Conservation (phyloP, 2,113 vertebrate species). For the Ctenomys sociabilis region DNA sequence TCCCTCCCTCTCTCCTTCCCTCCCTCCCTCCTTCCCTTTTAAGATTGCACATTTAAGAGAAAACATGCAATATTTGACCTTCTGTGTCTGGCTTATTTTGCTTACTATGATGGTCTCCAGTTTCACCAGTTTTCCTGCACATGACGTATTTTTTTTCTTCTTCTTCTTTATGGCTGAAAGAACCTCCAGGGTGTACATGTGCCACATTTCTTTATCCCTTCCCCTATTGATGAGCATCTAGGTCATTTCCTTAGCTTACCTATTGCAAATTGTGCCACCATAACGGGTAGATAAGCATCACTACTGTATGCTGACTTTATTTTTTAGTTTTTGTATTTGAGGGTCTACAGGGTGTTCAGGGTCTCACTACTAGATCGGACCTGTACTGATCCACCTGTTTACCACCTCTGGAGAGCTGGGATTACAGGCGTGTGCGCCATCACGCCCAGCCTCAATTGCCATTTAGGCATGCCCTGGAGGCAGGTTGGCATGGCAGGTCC, state of each 20-base stretch:
- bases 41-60: background rate
- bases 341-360: too few relatives aligned
- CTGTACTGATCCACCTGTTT: too few relatives aligned
- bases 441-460: too few relatives aligned
- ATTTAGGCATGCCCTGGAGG: too few relatives aligned
- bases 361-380: too few relatives aligned
- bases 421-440: too few relatives aligned
- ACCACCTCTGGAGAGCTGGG: too few relatives aligned
- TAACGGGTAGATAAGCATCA: background rate
- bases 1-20: background rate
- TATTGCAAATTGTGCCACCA: background rate
- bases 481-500: too few relatives aligned
- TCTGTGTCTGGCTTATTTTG: background rate
- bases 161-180: background rate
- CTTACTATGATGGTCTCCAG: background rate
- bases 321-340: too few relatives aligned
- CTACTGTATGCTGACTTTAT: background rate
- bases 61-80: background rate
- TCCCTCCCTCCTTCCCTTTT: background rate
- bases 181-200: background rate
- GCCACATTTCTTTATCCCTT: background rate
- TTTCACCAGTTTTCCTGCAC: background rate
- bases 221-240: background rate
- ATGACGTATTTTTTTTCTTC: background rate
- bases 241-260: background rate